phyloP scores from a whole-genome alignment of 2,888 invertebrate genomes.

The Biston betularia region DNA sequence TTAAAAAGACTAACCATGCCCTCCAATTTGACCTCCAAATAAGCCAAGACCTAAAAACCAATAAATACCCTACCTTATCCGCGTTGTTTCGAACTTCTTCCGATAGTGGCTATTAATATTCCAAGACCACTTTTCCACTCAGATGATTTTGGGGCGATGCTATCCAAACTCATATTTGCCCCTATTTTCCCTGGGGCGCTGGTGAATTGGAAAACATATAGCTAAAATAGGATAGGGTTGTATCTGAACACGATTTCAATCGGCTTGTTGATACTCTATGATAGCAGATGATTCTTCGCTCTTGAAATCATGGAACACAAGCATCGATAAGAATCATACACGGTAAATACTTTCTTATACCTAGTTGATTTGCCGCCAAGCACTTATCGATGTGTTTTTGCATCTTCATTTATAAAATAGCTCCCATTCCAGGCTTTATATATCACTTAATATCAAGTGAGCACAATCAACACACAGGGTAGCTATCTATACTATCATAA shows the following conservation, averaged over 20 bases:
- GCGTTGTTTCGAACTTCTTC: conserved; percentile 41
- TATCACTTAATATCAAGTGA: too few species aligned
- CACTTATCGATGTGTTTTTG: too few species aligned
- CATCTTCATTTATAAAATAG: too few species aligned
- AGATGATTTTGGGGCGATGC: conserved; percentile 50
- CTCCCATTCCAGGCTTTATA: too few species aligned
- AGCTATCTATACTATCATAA: too few species aligned
- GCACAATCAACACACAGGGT: too few species aligned
- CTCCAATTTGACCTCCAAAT: conserved; percentile 17
- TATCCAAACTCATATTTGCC: conserved; percentile 46
- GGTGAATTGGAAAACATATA: conserved; percentile 42
- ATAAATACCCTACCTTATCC: conserved; percentile 43
- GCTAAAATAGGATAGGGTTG: conserved; percentile 18
- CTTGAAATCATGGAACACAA: neutral
- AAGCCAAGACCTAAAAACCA: conserved; percentile 29
- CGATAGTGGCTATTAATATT: conserved; percentile 51
- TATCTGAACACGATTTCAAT: conserved; percentile 22
- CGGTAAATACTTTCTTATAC: too few species aligned
- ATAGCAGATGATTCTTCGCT: conserved; percentile 1
- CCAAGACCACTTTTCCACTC: conserved; percentile 53
- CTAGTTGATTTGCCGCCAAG: too few species aligned
- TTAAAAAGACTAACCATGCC: neutral
- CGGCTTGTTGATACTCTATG: conserved; percentile 1
- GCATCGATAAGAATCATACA: too few species aligned
- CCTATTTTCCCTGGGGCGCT: conserved; percentile 42